A percentile compares a stretch with the other conserved stretches of the same genome.
Conservation (phyloP, 2,888 invertebrate genomes). For the Disparrhopalites patrizii region DNA sequence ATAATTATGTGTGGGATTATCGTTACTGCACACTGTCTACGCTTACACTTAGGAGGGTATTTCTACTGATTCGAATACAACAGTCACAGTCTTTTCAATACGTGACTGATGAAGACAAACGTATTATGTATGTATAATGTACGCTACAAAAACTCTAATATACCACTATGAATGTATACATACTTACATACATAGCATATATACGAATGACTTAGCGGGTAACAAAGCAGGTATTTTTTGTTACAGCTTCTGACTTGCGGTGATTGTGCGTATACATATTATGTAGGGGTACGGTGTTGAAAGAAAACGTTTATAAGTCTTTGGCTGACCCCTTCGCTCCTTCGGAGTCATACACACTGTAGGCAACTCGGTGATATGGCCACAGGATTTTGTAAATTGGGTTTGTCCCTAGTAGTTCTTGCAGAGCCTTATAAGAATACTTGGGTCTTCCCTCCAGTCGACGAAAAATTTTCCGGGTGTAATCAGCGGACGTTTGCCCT, state of each 20-base stretch:
- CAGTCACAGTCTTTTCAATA: too few relatives aligned
- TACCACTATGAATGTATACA: not conserved
- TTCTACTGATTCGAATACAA: too few relatives aligned
- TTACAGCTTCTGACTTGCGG: too few relatives aligned
- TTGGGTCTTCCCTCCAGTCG: not conserved
- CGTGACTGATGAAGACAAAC: too few relatives aligned
- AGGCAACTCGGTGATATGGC: slow-evolving; percentile 38
- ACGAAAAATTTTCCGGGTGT: slow-evolving; percentile 17
- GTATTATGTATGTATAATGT: too few relatives aligned
- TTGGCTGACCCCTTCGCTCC: not conserved
- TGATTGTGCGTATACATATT: too few relatives aligned
- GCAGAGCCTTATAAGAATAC: slow-evolving; percentile 33
- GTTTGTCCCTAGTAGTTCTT: slow-evolving; percentile 38
- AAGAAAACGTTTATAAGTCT: slow-evolving; percentile 9
- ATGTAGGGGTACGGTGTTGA: not conserved
- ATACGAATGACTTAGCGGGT: too few relatives aligned
- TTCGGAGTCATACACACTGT: not conserved
- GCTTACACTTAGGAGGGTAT: too few relatives aligned
- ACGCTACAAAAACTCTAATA: too few relatives aligned
- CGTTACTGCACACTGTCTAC: too few relatives aligned
- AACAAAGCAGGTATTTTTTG: too few relatives aligned
- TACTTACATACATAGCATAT: not conserved
- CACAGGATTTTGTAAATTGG: slow-evolving; percentile 40
- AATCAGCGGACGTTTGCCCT: slow-evolving; percentile 29
- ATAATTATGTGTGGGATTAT: too few relatives aligned